Evolutionary conservation across 2,888 invertebrate species (phyloP).

Genomic region (Petrophora chlorosata): DNA sequence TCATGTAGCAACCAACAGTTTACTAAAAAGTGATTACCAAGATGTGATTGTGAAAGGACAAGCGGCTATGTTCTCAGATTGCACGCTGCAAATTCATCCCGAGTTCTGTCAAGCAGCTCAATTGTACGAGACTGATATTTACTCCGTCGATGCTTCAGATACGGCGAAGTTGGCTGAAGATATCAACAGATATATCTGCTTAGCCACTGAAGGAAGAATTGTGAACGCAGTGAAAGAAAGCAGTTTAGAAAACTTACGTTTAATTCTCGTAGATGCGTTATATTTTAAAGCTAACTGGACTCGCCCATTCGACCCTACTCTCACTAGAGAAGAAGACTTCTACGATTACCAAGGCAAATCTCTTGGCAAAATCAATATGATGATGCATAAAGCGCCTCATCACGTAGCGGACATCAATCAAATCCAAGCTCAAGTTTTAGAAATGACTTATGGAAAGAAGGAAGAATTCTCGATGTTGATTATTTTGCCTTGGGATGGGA

Average conservation of each 20-base stretch:
- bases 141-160: slow-evolving; percentile 82
- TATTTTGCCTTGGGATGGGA: slow-evolving; percentile 84
- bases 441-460: slow-evolving; percentile 87
- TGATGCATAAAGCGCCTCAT: slow-evolving; percentile 86
- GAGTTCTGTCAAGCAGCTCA: slow-evolving; percentile 71
- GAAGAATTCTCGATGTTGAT: slow-evolving; percentile 86
- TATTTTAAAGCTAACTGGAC: slow-evolving; percentile 90
- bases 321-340: slow-evolving; percentile 82
- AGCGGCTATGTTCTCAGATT: slow-evolving; percentile 66
- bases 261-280: slow-evolving; percentile 87
- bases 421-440: slow-evolving; percentile 85
- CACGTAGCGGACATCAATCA: slow-evolving; percentile 77
- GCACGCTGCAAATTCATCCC: slow-evolving; percentile 58
- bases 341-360: slow-evolving; percentile 82
- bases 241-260: slow-evolving; percentile 63
- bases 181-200: slow-evolving; percentile 88
- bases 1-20: slow-evolving; percentile 55
- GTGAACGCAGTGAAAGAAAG: slow-evolving; percentile 84
- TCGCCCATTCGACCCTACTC: slow-evolving; percentile 83
- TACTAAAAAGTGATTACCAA: slow-evolving; percentile 55
- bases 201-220: slow-evolving; percentile 87
- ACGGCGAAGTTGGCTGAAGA: slow-evolving; percentile 72
- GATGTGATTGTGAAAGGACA: slow-evolving; percentile 64
- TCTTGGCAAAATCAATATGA: slow-evolving; percentile 87
- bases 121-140: slow-evolving; percentile 80